Evolutionary conservation across 2,888 invertebrate species (phyloP), one percentile per base, ranked within the genome.

Genomic region (Tiliacea citrago): DNA sequence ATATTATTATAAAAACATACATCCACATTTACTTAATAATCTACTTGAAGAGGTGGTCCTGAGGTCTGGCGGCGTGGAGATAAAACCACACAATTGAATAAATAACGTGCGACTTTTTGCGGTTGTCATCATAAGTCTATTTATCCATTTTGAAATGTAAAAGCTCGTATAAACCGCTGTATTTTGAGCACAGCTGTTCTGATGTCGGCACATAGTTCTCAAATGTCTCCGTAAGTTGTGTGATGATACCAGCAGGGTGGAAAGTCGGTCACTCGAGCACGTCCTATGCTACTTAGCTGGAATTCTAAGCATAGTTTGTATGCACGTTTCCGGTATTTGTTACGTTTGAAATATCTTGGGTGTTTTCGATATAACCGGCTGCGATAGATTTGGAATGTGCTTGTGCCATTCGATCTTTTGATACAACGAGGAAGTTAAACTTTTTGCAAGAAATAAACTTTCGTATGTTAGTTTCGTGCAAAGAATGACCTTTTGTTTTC

Each of bases 251-350:
- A 85, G 81, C 84, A 84, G 78, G 79, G 83, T 81, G 76, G 76
- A 87, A 92, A 90, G 83, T 91, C 90, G 89, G 89, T 90, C 90
- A 91, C 88, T 89, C 89, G 88, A 89, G 88, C 91, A 90, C 90
- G 89, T 90, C 86, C 86, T 85, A 70, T 84, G 86, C 83, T 80
- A 78, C 82, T 88, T 86, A 88, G 83, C 89, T 86, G 73, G 86
- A 85, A 88, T 90, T 85, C 84, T 83, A 87, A 88, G 86, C 87
- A 84, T 83, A 86, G 76, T 84, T 86, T 84, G 88, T 86, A 85
- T 86, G 84, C 81, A 83, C 84, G 88, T 79, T 77, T 80, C 72
- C 74, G 73, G 79, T 87, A 84, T 90, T 88, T 88, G 87, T 90
- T 84, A 87, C 86, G 75, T 81, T 83, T 70, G 73, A 78, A 83